Evolutionary conservation across 2,113 vertebrate genomes (phyloP), one percentile per base, ranked within the genome.

Genomic region (Empidonax alnorum): DNA sequence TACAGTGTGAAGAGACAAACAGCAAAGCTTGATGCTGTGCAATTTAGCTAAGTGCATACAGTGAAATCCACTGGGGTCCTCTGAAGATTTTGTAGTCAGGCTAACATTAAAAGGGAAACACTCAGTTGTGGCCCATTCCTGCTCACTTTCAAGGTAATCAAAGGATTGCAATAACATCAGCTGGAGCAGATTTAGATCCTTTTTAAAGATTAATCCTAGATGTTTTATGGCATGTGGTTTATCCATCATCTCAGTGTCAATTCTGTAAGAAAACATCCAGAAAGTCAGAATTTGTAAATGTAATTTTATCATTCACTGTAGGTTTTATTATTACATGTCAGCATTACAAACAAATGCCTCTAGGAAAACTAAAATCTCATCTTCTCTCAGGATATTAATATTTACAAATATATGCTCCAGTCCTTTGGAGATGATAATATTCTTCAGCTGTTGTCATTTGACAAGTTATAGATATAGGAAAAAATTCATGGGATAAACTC

Each of bases 391-490:
- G 39, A 85, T 93, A 89, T 76, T 94, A 96, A 92, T 25, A 82
- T 96, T 88, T 96, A 90, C 28, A 94, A 88, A 92, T 91, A 96
- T 92, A 96, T 94, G 39, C 47, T 94, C 95, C 61, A 37, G 53
- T 59, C 50, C 37, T 65, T 94, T 89, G 62, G 71, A 94, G 46
- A 80, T 63, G 25, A 82, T 77, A 86, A 75, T 77, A 78, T 85
- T 87, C 24, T 73, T 90, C 46, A 76, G 59, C 53, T 92, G 84
- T 88, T 96, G 62, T 74, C 61, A 93, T 88, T 69, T 86, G 69
- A 78, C 75, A 53, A 91, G 47, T 77, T 83, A 52, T 35, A 94
- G 53, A 89, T 39, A 78, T 1, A 8, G 10, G 9, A 62, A 89
- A 94, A 59, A 81, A 87, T 14, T 65, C 10, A 33, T n/a, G 14